phyloP scores from a whole-genome alignment of 1,140 invertebrate genomes.

The Zophobas morio region DNA sequence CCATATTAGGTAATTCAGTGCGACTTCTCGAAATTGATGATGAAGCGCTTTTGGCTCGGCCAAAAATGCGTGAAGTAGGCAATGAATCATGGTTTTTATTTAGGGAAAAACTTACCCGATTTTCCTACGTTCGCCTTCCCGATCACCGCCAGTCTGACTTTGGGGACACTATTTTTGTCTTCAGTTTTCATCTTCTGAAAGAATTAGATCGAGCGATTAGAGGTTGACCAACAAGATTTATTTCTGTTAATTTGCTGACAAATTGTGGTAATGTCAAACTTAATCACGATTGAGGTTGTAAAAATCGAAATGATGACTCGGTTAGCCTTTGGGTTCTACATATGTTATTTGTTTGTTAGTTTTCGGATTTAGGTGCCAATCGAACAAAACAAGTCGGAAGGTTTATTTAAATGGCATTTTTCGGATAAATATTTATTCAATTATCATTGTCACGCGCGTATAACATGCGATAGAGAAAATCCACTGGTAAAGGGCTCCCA shows the following conservation, averaged over 20 bases:
- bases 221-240: background rate
- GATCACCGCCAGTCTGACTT: conserved; percentile 78
- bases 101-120: conserved; percentile 73
- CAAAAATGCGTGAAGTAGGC: background rate
- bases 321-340: background rate
- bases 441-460: conserved; percentile 12
- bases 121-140: conserved; percentile 82
- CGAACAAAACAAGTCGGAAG: conserved; percentile 20
- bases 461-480: conserved; percentile 4
- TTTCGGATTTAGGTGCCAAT: conserved; percentile 4
- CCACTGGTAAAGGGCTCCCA: conserved; percentile 1
- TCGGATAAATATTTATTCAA: conserved; percentile 20
- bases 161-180: conserved; percentile 73
- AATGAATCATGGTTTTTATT: conserved; percentile 20
- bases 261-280: background rate
- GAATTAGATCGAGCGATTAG: background rate
- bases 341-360: background rate
- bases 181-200: conserved; percentile 71
- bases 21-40: background rate
- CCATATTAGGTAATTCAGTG: conserved; percentile 19
- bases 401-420: background rate
- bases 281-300: background rate
- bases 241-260: conserved; percentile 12
- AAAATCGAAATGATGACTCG: background rate
- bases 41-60: background rate